These are phyloP conservation scores for Lepidurus packardi DNA, from an alignment of 1,140 invertebrate genomes.

Conservation along the genomic window DNA sequence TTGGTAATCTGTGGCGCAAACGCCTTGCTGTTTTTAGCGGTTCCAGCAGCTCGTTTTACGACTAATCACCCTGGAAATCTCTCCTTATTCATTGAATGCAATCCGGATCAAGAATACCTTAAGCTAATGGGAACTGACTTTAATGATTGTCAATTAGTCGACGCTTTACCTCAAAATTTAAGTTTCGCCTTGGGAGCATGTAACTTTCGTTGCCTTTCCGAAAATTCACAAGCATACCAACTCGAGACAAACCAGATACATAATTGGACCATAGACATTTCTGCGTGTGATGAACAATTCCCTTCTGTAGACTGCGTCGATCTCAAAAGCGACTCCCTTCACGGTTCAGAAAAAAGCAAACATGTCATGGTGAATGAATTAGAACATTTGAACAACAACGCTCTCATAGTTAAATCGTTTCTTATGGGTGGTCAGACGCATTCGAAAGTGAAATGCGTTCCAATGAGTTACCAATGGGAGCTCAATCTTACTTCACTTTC, in stretches of 20 bases:
- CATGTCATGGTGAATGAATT: neutral
- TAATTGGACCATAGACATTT: neutral
- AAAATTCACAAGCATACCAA: neutral
- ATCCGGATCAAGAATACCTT: neutral
- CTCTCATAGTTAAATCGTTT: neutral
- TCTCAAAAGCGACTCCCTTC: neutral
- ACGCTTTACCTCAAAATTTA: neutral
- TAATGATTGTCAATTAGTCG: neutral
- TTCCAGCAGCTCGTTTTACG: slow-evolving; percentile 34
- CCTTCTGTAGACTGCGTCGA: neutral
- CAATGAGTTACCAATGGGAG: neutral
- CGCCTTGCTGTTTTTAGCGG: slow-evolving; percentile 35
- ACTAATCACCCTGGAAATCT: slow-evolving; percentile 26
- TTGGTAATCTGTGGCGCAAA: slow-evolving; percentile 24
- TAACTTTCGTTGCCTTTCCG: neutral
- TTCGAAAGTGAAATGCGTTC: slow-evolving; percentile 1
- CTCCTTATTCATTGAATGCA: slow-evolving; percentile 1
- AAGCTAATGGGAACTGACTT: neutral
- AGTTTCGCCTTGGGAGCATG: slow-evolving; percentile 17
- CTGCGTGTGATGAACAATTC: neutral
- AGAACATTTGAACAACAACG: neutral
- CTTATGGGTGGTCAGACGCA: neutral
- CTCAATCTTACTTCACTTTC: neutral
- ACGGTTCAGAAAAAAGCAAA: neutral
- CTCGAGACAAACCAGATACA: neutral